Percentiles rank a stretch among this genome's conserved stretches.
Conservation (phyloP, 2,888 invertebrate genomes). For the Brachylomia viminalis region DNA sequence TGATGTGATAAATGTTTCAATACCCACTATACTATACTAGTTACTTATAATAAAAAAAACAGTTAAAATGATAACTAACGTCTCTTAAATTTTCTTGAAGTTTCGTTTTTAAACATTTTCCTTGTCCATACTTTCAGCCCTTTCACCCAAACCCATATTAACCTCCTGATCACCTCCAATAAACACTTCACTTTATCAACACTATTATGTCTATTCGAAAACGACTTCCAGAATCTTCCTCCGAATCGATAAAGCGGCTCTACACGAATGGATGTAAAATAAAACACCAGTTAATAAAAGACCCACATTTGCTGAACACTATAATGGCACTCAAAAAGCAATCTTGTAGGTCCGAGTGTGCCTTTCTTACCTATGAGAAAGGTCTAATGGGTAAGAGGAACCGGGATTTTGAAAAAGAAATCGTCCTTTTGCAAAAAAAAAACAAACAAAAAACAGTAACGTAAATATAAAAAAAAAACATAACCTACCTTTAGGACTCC, state of each 20-base stretch:
- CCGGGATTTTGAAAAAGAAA: slow-evolving; percentile 29
- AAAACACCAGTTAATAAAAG: slow-evolving; percentile 80
- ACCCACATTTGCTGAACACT: slow-evolving; percentile 80
- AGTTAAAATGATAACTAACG: too few relatives aligned
- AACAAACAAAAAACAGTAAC: too few relatives aligned
- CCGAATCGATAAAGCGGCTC: slow-evolving; percentile 42
- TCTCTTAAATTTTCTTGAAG: too few relatives aligned
- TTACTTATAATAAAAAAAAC: too few relatives aligned
- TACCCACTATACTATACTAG: too few relatives aligned
- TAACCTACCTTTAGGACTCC: too few relatives aligned
- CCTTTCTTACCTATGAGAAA: slow-evolving; percentile 73
- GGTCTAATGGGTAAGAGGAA: slow-evolving; percentile 61
- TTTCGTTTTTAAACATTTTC: not conserved
- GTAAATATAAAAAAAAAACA: too few relatives aligned
- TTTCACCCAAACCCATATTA: slow-evolving; percentile 7
- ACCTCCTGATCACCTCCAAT: slow-evolving; percentile 10
- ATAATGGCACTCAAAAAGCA: slow-evolving; percentile 86
- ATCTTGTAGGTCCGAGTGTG: slow-evolving; percentile 85
- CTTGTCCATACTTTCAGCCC: not conserved
- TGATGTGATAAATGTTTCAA: too few relatives aligned
- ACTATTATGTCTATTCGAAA: slow-evolving; percentile 26
- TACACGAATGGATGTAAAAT: slow-evolving; percentile 61
- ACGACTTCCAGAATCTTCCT: slow-evolving; percentile 34
- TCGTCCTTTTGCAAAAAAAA: too few relatives aligned
- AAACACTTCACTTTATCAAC: slow-evolving; percentile 31